Evolutionary conservation across 2,888 invertebrate genomes (phyloP).

Genomic region (Zele albiditarsus): DNA sequence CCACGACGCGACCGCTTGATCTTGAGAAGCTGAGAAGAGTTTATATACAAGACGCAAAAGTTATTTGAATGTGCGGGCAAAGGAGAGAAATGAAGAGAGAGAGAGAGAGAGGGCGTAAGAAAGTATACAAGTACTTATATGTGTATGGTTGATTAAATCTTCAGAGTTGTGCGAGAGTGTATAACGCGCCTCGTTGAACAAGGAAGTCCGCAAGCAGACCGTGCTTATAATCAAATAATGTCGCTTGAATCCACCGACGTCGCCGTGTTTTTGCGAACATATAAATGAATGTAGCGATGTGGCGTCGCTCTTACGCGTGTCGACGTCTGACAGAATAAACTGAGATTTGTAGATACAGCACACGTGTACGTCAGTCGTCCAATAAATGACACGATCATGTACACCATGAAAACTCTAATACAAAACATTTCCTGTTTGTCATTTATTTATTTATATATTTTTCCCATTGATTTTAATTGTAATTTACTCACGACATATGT

Average conservation of each 20-base stretch:
- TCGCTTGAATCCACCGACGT: conserved; percentile 42
- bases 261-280: conserved; percentile 44
- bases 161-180: background rate
- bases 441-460: background rate
- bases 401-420: conserved; percentile 13
- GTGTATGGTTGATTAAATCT: conserved; percentile 48
- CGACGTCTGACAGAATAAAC: conserved; percentile 23
- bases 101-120: conserved; percentile 4
- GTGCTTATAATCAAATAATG: conserved; percentile 45
- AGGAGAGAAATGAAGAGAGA: conserved; percentile 33
- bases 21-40: conserved; percentile 39
- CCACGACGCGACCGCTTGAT: conserved; percentile 49
- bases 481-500: background rate
- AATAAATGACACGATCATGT: conserved; percentile 2
- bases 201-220: conserved; percentile 21
- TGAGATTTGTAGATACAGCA: conserved; percentile 22
- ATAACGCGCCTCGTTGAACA: conserved; percentile 3
- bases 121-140: conserved; percentile 17
- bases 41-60: conserved; percentile 32
- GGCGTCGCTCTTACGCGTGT: background rate
- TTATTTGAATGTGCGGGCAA: conserved; percentile 38
- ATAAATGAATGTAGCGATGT: background rate
- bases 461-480: too few species aligned
- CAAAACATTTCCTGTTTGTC: background rate
- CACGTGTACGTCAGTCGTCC: conserved; percentile 13